Base-by-base conservation (phyloP, 2,888 invertebrate species). In the Drosophila eohydei region DNA sequence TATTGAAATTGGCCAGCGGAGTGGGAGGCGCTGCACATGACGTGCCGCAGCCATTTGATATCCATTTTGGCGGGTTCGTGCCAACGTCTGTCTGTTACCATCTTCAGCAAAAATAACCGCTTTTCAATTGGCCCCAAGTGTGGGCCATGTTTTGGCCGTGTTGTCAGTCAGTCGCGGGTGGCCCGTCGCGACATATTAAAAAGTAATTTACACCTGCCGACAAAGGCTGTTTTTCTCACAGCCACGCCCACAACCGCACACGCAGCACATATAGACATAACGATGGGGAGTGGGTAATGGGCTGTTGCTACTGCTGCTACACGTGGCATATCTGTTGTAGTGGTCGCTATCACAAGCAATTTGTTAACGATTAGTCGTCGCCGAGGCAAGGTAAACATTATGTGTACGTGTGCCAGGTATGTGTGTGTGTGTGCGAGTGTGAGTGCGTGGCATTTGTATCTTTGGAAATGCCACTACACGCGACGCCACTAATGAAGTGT, bases 201-300 rank as follows among this genome's bases (percentile, higher is more conserved):
- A 86, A 80, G 80, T 86, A 80, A 86, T 86, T 86, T 88, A 83
- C 88, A 88, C 84, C 88, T 86, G 88, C 76, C 76, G 66, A 52
- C 73, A 62, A 56, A 54, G 75, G 72, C 70, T 70, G 68, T 52
- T 83, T 84, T 84, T 78, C 83, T 70, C 71, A 81, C 77, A 77
- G 69, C 48, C 71, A 68, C 75, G 67, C 78, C 70, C 67, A 60
- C 21, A 26, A 44, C 30, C 62, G 51, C 54, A 56, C 50, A 51
- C 28, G 67, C 30, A 46, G 55, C 58, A 52, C 3, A 48, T 16
- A 36, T 41, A 7, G 36, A 26, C 21, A 34, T 30, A 59, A 34
- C 26, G 12, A 41, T 7, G 12, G 5, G 12, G 26, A 32, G 26
- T 51, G 46, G 62, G 34, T 54, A 40, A 54, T 54, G 54, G n/a